These are phyloP conservation scores for Nipponia nippon DNA, from an alignment of 2,113 vertebrate genomes.

Conservation along the genomic window DNA sequence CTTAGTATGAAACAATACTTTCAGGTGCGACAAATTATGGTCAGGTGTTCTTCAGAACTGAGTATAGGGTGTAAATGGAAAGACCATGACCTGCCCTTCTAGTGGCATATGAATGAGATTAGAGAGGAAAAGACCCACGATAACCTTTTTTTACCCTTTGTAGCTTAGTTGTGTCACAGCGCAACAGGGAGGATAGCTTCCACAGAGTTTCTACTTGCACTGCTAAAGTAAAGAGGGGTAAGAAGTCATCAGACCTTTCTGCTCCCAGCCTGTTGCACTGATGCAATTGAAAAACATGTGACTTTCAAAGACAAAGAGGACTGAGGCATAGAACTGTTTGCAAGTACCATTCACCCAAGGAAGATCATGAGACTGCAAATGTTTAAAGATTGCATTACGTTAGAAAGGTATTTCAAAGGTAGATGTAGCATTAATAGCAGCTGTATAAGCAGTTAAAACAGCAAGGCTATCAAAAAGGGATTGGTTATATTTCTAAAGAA, in stretches of 20 bases:
- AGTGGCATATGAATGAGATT: neutral
- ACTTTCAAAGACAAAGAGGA: neutral
- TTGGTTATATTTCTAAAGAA: neutral
- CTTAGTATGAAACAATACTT: neutral
- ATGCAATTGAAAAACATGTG: neutral
- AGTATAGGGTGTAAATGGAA: neutral
- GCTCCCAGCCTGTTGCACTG: neutral
- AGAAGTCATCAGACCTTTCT: neutral
- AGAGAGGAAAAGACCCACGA: neutral
- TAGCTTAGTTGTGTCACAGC: neutral
- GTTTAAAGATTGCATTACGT: neutral
- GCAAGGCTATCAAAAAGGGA: neutral
- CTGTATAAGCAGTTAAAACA: neutral
- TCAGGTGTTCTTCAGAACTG: neutral
- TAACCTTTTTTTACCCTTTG: neutral
- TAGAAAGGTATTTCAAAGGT: slow-evolving; percentile 16
- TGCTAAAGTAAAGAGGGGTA: neutral
- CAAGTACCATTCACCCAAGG: neutral
- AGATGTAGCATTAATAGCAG: neutral
- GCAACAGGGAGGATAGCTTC: neutral
- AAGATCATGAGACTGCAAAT: neutral
- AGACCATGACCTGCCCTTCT: neutral
- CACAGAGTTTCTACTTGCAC: neutral
- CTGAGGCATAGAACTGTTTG: neutral
- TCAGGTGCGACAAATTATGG: neutral